Conservation (phyloP, 2,888 invertebrate genomes). For the Athripsodes cinereus region DNA sequence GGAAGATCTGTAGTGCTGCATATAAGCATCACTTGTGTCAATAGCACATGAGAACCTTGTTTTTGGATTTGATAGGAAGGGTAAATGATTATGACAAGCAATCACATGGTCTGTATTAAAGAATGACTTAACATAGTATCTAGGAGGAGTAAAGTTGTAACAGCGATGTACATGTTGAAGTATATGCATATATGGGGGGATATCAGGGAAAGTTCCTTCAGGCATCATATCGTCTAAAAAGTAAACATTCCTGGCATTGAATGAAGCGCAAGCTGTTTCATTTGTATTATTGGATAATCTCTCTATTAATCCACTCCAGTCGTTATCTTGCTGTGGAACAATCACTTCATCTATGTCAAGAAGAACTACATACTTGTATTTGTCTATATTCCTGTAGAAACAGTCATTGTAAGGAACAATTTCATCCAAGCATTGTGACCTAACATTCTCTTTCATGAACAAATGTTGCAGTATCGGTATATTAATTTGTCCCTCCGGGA, state of each 20-base stretch:
- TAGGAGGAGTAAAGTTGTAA: background rate
- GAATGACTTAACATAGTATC: background rate
- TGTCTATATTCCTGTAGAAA: background rate
- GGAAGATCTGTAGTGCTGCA: background rate
- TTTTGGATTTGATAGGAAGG: background rate
- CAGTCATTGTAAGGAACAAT: background rate
- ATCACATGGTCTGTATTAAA: background rate
- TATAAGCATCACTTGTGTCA: background rate
- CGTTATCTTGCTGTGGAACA: background rate
- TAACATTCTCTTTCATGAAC: background rate
- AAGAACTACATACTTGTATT: background rate
- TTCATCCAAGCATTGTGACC: background rate
- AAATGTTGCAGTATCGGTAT: background rate
- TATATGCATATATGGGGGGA: background rate
- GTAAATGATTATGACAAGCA: background rate
- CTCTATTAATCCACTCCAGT: background rate
- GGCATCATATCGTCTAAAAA: background rate
- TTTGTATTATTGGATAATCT: background rate
- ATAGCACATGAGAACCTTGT: background rate
- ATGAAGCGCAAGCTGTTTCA: background rate
- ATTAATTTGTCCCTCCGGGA: background rate
- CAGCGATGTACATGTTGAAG: background rate
- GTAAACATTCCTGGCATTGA: background rate
- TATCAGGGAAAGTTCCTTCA: background rate
- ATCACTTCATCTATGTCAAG: background rate